These are phyloP conservation scores for Gymnoscopelus braueri DNA, from an alignment of 2,797 vertebrate species.

Conservation along the genomic window DNA sequence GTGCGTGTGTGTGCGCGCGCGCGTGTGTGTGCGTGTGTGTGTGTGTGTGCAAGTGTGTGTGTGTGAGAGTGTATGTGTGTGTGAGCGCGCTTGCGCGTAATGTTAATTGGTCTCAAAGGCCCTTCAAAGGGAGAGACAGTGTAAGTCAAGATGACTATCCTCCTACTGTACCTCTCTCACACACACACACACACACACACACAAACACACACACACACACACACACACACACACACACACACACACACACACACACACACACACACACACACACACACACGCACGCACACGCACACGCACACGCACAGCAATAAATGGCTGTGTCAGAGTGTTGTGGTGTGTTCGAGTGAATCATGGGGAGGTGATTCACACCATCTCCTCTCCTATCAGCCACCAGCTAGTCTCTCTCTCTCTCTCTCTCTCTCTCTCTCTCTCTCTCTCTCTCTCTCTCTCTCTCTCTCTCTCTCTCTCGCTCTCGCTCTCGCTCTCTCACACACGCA, in stretches of 20 bases:
- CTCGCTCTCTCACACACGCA: too few species aligned
- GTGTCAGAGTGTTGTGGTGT: not conserved
- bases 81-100: not conserved
- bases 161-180: not conserved
- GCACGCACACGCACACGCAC: not conserved
- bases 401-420: too few species aligned
- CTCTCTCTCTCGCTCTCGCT: too few species aligned
- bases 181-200: constrained; percentile 3
- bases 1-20: not conserved
- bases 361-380: not conserved
- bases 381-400: too few species aligned
- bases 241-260: not conserved
- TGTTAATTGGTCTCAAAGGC: not conserved
- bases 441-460: too few species aligned
- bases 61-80: constrained; percentile 20
- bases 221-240: constrained; percentile 1
- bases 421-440: too few species aligned
- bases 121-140: not conserved
- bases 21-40: constrained; percentile 24
- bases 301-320: not conserved
- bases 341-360: not conserved
- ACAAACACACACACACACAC: constrained; percentile 8
- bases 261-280: not conserved
- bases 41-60: constrained; percentile 27
- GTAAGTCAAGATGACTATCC: not conserved